A percentile compares a stretch with the other conserved stretches of the same genome.
These are phyloP conservation scores for Caenorhabditis virilis DNA, from an alignment of 2,888 invertebrate genomes.

Conservation along the genomic window DNA sequence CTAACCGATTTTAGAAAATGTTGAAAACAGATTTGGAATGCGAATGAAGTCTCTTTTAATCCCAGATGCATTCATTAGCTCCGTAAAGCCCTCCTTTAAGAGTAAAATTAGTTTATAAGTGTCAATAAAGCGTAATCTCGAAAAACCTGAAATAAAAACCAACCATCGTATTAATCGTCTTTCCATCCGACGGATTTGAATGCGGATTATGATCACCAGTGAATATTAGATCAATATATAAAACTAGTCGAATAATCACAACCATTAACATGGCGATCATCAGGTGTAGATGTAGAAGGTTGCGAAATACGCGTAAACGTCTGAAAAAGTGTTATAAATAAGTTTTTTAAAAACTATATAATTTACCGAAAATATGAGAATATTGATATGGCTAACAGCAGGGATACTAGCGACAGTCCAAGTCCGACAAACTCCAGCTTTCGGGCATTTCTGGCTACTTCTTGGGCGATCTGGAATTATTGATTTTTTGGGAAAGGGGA, in stretches of 20 bases:
- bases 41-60: background rate
- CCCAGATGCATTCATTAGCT: too few species aligned
- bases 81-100: too few species aligned
- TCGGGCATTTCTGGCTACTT: conserved; percentile 82
- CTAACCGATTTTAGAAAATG: too few species aligned
- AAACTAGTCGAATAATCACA: conserved; percentile 69
- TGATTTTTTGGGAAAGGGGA: background rate
- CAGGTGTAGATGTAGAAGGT: conserved; percentile 71
- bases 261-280: conserved; percentile 72
- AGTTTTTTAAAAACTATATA: background rate
- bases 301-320: conserved; percentile 71
- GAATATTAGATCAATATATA: conserved; percentile 71
- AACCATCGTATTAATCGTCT: conserved; percentile 71
- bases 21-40: too few species aligned
- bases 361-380: conserved; percentile 82
- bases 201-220: conserved; percentile 67
- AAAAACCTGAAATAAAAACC: conserved; percentile 16
- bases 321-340: conserved; percentile 68
- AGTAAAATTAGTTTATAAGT: too few species aligned
- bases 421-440: conserved; percentile 81
- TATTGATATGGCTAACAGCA: conserved; percentile 80
- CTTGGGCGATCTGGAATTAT: conserved; percentile 77
- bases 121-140: too few species aligned
- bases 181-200: conserved; percentile 61
- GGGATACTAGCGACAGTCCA: conserved; percentile 79